phyloP scores from a whole-genome alignment of 1,140 invertebrate species.

The Stegodyphus mimosarum region DNA sequence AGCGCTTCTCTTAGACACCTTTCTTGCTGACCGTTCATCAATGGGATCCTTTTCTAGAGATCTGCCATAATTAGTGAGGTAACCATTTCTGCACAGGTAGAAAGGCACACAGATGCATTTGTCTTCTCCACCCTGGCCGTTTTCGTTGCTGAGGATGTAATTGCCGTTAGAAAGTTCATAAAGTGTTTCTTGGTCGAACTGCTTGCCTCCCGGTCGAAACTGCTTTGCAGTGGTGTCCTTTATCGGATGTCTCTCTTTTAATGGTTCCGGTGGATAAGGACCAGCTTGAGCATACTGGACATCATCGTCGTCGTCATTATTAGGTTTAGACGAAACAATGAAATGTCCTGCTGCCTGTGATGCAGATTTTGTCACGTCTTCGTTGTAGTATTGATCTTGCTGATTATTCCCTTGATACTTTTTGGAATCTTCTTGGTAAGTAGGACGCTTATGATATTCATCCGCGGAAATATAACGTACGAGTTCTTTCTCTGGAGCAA shows the following conservation, averaged over 20 bases:
- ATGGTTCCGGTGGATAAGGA: slow-evolving; percentile 14
- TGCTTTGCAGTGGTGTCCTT: slow-evolving; percentile 22
- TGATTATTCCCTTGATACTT: background rate
- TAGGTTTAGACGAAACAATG: slow-evolving; percentile 21
- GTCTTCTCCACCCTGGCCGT: slow-evolving; percentile 25
- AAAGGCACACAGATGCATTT: slow-evolving; percentile 65
- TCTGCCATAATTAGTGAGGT: slow-evolving; percentile 48
- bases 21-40: slow-evolving; percentile 55
- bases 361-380: slow-evolving; percentile 24
- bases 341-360: slow-evolving; percentile 36
- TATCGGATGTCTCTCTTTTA: background rate
- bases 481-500: slow-evolving; percentile 12
- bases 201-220: slow-evolving; percentile 21
- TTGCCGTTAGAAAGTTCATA: slow-evolving; percentile 32
- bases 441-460: slow-evolving; percentile 33
- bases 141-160: slow-evolving; percentile 7
- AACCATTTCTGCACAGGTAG: slow-evolving; percentile 64
- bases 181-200: slow-evolving; percentile 31
- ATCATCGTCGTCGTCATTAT: slow-evolving; percentile 1
- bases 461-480: slow-evolving; percentile 15
- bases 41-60: slow-evolving; percentile 39
- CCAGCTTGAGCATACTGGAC: slow-evolving; percentile 25
- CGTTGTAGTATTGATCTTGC: background rate
- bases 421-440: slow-evolving; percentile 14
- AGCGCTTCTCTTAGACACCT: slow-evolving; percentile 27